A percentile compares a stretch with the other conserved stretches of the same genome.
Conservation (phyloP, 2,113 vertebrate species). For the Heterocephalus glaber region DNA sequence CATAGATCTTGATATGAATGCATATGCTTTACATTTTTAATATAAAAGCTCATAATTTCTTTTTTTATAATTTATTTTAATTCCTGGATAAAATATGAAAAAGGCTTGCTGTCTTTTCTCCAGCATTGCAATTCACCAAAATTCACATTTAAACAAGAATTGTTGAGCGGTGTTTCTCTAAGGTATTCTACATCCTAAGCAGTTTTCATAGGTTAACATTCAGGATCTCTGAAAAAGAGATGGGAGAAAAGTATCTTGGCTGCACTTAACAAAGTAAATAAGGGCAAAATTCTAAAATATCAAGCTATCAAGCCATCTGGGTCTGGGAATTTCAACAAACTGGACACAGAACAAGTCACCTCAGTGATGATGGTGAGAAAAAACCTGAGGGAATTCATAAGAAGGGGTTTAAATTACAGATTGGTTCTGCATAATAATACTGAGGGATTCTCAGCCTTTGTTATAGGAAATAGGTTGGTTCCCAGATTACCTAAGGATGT, state of each 20-base stretch:
- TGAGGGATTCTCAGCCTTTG: slow-evolving; percentile 83
- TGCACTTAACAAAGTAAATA: slow-evolving; percentile 67
- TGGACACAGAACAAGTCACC: slow-evolving; percentile 79
- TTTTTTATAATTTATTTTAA: neutral
- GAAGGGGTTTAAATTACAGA: slow-evolving; percentile 82
- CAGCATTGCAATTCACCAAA: neutral
- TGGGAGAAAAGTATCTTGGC: slow-evolving; percentile 11
- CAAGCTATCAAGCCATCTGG: slow-evolving; percentile 77
- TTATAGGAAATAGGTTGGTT: slow-evolving; percentile 81
- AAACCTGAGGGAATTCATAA: slow-evolving; percentile 81
- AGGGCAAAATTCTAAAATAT: slow-evolving; percentile 78
- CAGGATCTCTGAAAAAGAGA: neutral
- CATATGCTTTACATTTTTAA: neutral
- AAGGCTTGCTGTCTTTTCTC: neutral
- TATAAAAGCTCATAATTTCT: neutral
- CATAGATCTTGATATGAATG: neutral
- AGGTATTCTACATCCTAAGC: neutral
- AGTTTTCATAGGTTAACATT: neutral
- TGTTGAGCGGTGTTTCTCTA: neutral
- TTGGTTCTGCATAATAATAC: slow-evolving; percentile 80
- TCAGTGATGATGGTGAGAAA: slow-evolving; percentile 76
- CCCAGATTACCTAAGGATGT: slow-evolving; percentile 82
- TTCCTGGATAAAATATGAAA: neutral
- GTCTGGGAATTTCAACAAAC: slow-evolving; percentile 80
- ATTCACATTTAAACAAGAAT: neutral